Base-by-base conservation (phyloP, 2,797 vertebrate species). In the Lerista edwardsae region DNA sequence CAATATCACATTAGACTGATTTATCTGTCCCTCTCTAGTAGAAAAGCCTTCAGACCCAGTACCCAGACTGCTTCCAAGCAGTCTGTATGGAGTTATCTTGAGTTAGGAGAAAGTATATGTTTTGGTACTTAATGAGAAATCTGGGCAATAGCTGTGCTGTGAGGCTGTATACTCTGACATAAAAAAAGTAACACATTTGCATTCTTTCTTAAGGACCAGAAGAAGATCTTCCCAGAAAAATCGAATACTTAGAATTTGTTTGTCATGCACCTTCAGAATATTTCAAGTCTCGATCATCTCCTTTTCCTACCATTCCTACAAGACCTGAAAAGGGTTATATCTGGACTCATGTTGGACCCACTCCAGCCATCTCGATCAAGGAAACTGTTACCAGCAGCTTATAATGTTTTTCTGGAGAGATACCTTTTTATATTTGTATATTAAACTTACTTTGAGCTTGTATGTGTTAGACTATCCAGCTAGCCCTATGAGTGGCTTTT, bases 191-290 rank as follows among this genome's bases (percentile, higher is more conserved):
- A 44, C 29, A 25, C 5, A 65, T 72, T 44, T 69, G 31, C 14
- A 27, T 71, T 72, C 57, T 68, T 47, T 9, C 19, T 88, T 27
- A 85, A 99, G 98, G 99, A 89, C 98, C 98, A 91, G 98, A 99
- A 91, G 99, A 99, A 93, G 98, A 99, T 91, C 97, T 99, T 68
- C 99, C 99, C 34, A 97, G 99, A 88, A 99, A 98, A 94, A 99
- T 99, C 97, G 98, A 99, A 84, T 99, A 97, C 93, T 96, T 99
- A 89, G 99, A 99, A 93, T 99, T 99, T 95, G 98, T 99, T 82
- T 99, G 98, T 89, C 98, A 99, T 0, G 98, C 98, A 19, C 98
- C 99, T 73, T 99, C 99, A 0, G 98, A 99, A 91, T 99, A 99
- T 94, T 99, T 99, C 93, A 99, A 98, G 88, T 99, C 98, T 21